Evolutionary conservation across 2,113 vertebrate species (phyloP), one percentile per base, ranked within the genome.

Genomic region (Oncorhynchus masou): DNA sequence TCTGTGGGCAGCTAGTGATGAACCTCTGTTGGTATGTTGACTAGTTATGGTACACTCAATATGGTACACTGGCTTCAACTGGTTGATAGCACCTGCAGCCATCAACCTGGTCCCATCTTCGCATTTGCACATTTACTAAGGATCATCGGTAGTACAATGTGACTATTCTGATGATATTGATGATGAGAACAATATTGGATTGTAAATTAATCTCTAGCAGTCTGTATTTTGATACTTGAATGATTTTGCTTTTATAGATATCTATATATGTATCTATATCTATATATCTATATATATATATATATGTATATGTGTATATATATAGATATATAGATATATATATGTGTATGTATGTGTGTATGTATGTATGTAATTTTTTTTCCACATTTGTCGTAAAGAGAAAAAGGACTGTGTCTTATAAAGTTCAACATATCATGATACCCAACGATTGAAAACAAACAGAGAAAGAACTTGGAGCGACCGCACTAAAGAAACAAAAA

Each of bases 151-250:
- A 94, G 93, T 81, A 78, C 92, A 85, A 87, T 85, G 90, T 93
- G 93, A 91, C 92, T 92, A 93, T 93, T 94, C 83, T 94, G 92
- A 88, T 94, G 93, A 93, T 93, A 90, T 92, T 91, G 91, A 90
- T 70, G 9, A 45, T 45, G 9, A 45, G 9, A 45, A 45, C 9
- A 45, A 45, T 88, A 86, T 82, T 88, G 88, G 76, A 81, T 67
- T 94, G 93, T 95, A 96, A 94, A 97, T 94, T 95, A 96, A 96
- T 96, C 94, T 76, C 66, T 93, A 92, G 90, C 87, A 76, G 92
- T 96, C 94, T 95, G 94, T 96, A 95, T 98, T 98, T 98, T 97
- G 95, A 98, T 99, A 99, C 96, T 98, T 99, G 96, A 98, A 97
- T 95, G 91, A 95, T 91, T 95, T 93, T 92, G 87, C 91, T 94